These are phyloP conservation scores for Pachycephala philippinensis DNA, from an alignment of 2,113 vertebrate species.

Conservation along the genomic window DNA sequence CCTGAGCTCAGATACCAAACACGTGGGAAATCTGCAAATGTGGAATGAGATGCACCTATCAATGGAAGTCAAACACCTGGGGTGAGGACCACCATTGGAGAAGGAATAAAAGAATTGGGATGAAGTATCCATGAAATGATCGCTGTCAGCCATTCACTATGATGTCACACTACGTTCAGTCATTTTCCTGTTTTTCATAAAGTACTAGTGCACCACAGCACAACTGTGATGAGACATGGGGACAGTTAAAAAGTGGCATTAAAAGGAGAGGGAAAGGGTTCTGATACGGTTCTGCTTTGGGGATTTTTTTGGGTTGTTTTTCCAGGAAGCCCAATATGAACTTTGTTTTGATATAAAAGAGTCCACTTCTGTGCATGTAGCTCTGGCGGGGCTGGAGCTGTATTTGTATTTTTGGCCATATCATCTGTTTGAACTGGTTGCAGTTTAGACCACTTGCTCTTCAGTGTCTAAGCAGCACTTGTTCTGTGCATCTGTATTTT, in stretches of 20 bases:
- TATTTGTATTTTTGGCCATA: neutral
- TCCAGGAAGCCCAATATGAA: neutral
- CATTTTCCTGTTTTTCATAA: neutral
- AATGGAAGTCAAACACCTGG: neutral
- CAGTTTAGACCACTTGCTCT: neutral
- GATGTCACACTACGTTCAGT: neutral
- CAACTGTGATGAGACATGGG: neutral
- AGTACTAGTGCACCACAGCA: neutral
- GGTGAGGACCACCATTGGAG: neutral
- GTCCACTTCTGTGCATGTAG: neutral
- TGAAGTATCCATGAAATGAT: constrained; percentile 3
- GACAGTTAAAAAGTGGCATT: neutral
- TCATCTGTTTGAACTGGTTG: neutral
- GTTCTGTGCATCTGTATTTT: neutral
- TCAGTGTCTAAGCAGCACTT: neutral
- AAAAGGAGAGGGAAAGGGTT: neutral
- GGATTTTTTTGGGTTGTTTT: neutral
- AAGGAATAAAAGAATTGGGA: neutral
- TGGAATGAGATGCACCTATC: neutral
- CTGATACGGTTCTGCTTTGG: neutral
- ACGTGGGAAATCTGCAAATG: neutral
- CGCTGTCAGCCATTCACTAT: neutral
- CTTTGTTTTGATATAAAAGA: neutral
- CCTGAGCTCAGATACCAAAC: neutral
- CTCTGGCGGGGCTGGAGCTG: constrained; percentile 53